Percentiles rank a stretch among this genome's conserved stretches.
These are phyloP conservation scores for Agriopis marginaria DNA, from an alignment of 2,888 invertebrate genomes.

Conservation along the genomic window DNA sequence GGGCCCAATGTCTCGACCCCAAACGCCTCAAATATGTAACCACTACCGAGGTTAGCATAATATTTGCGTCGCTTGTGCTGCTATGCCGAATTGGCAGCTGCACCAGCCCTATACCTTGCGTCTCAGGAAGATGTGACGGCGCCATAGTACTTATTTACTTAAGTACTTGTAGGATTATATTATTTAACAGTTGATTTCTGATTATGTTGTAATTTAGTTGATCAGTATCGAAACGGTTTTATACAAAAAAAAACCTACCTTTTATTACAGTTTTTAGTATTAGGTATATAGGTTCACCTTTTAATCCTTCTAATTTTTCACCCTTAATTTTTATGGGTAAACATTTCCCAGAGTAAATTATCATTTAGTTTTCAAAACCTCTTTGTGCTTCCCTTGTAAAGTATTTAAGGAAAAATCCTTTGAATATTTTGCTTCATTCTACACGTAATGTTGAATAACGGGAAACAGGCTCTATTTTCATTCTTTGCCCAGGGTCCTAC, in stretches of 20 bases:
- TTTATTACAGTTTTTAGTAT: not conserved
- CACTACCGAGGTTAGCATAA: too few species aligned
- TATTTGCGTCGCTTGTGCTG: too few species aligned
- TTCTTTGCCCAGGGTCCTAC: not conserved
- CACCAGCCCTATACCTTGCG: too few species aligned
- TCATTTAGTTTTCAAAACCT: constrained; percentile 2
- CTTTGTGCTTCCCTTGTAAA: not conserved
- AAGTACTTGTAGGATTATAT: too few species aligned
- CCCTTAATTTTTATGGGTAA: not conserved
- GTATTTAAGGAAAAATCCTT: not conserved
- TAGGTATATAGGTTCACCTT: not conserved
- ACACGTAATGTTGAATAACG: not conserved
- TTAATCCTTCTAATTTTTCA: not conserved
- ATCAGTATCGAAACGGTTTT: too few species aligned
- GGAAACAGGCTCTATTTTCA: not conserved
- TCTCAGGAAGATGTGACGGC: too few species aligned
- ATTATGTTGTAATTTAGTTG: too few species aligned
- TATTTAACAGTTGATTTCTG: too few species aligned
- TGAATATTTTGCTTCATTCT: not conserved
- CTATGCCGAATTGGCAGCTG: too few species aligned
- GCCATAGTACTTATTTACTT: too few species aligned
- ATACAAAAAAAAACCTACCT: not conserved
- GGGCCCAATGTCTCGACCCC: too few species aligned
- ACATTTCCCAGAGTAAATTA: not conserved
- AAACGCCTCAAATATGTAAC: too few species aligned